phyloP scores from a whole-genome alignment of 2,797 vertebrate species.

The Poecilia picta region DNA sequence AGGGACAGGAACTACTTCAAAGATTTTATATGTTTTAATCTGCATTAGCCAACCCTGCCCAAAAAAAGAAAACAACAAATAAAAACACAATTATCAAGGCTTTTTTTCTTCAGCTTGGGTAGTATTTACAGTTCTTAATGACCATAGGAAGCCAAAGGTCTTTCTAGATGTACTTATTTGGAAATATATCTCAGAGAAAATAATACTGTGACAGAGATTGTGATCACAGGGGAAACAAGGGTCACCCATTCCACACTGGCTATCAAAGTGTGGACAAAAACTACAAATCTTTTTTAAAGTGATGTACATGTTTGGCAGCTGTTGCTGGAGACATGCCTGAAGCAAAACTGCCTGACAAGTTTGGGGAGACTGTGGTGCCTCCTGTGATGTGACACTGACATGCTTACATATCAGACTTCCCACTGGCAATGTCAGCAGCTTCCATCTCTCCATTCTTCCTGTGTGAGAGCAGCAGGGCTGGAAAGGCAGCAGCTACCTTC shows the following conservation, averaged over 20 bases:
- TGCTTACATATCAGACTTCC: constrained; percentile 12
- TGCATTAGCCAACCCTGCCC: neutral
- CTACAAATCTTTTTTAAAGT: constrained; percentile 21
- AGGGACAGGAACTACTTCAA: constrained; percentile 2
- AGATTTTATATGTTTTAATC: neutral
- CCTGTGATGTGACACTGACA: constrained; percentile 16
- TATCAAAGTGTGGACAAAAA: constrained; percentile 11
- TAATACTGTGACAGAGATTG: constrained; percentile 4
- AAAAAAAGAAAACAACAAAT: neutral
- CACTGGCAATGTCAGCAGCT: constrained; percentile 29
- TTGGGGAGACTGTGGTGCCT: constrained; percentile 10
- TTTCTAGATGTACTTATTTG: constrained; percentile 5
- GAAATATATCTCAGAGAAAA: neutral
- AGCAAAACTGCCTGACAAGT: constrained; percentile 16
- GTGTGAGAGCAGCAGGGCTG: constrained; percentile 1
- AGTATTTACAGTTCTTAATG: neutral
- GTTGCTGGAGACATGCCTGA: neutral
- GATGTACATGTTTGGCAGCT: constrained; percentile 21
- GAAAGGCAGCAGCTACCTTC: neutral
- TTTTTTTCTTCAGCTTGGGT: neutral
- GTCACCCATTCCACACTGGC: constrained; percentile 3
- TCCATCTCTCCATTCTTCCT: constrained; percentile 6
- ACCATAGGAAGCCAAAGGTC: neutral
- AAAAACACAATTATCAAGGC: neutral
- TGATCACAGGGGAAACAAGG: constrained; percentile 4